These are phyloP conservation scores for Aphelenchoides avenae DNA, from an alignment of 1,140 invertebrate genomes.

Conservation along the genomic window DNA sequence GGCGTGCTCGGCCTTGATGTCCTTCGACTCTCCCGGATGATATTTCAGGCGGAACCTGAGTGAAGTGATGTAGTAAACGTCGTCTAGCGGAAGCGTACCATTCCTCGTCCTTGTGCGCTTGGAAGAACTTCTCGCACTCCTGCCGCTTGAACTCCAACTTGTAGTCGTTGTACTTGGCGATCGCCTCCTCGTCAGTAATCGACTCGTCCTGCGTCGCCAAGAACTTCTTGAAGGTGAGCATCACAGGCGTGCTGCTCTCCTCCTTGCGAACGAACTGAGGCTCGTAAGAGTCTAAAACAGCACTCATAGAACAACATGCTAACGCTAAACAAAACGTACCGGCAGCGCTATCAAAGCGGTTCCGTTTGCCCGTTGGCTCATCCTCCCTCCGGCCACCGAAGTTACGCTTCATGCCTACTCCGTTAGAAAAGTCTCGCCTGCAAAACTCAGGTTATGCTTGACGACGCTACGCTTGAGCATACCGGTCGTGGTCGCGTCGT, in stretches of 20 bases:
- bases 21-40: slow-evolving; percentile 89
- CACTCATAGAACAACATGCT: neutral
- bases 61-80: slow-evolving; percentile 14
- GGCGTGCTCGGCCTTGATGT: slow-evolving; percentile 80
- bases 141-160: slow-evolving; percentile 91
- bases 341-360: no score
- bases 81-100: slow-evolving; percentile 71
- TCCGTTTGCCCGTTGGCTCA: no score
- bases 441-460: no score
- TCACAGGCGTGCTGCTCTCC: slow-evolving; percentile 69
- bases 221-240: slow-evolving; percentile 96
- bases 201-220: slow-evolving; percentile 90
- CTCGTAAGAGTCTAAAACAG: slow-evolving; percentile 1
- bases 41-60: slow-evolving; percentile 99
- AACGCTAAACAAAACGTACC: no score
- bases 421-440: no score
- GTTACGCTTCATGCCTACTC: no score
- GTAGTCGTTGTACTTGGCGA: slow-evolving; percentile 83
- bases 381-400: no score
- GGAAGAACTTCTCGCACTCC: slow-evolving; percentile 97
- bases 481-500: no score
- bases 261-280: slow-evolving; percentile 19
- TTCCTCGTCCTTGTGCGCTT: slow-evolving; percentile 98
- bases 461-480: no score
- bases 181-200: slow-evolving; percentile 89